Base-by-base conservation (phyloP, 2,113 vertebrate genomes). In the Anoplopoma fimbria region DNA sequence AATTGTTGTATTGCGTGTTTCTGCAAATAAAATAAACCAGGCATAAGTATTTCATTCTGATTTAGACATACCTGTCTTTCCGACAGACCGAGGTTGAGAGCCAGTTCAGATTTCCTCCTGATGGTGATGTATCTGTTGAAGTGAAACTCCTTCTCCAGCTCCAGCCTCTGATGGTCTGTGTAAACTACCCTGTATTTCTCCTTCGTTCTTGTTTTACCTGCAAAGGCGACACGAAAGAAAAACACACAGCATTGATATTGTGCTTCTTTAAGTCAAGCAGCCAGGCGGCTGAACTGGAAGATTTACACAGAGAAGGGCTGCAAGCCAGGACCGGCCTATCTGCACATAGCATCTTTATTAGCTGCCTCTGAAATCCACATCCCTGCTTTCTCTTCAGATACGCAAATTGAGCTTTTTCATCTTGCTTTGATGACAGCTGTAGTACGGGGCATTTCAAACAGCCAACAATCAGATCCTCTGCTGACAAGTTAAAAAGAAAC, bases 131-230 rank as follows among this genome's bases (percentile, higher is more conserved):
- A 98, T 95, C 97, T 96, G 92, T 97, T 98, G 92, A 97, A 99
- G 86, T 98, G 97, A 94, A 99, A 99, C 93, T 99, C 97, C 87
- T 99, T 99, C 92, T 99, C 97, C 93, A 99, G 93, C 92, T 99
- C 97, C 93, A 99, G 90, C 74, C 97, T 95, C 93, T 99, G 98
- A 38, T 99, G 97, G 72, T 99, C 97, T 53, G 97, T 98, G 92
- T 99, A 99, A 81, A 99, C 97, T 51, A 98, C 97, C 74, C 96
- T 95, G 93, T 99, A 99, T 89, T 99, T 99, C 88, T 99, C 98
- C 95, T 99, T 99, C 91, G 97, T 99, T 89, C 97, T 97, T 79
- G 97, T 99, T 96, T 99, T 99, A 78, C 97, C 98, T 99, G 83
- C 17, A 15, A 73, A 75, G 6, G 58, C 4, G 12, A 78, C 49